These are phyloP conservation scores for Tinamus major DNA, from an alignment of 2,797 vertebrate genomes.

Conservation along the genomic window DNA sequence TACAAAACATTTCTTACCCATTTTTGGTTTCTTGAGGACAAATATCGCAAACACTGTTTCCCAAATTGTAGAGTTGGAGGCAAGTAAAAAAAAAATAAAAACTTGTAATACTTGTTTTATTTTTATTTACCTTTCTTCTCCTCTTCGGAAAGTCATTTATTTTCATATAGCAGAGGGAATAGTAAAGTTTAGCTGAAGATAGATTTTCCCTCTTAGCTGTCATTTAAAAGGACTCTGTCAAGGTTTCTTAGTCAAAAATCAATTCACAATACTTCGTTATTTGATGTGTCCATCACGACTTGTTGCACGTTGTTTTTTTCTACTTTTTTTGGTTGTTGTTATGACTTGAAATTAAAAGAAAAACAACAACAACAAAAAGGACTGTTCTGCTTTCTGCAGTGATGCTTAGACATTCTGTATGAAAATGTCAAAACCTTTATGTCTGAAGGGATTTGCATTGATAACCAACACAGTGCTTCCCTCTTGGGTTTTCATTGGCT, in stretches of 20 bases:
- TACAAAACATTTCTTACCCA: not conserved
- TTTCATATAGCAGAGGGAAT: not conserved
- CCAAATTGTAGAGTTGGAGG: not conserved
- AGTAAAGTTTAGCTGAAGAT: not conserved
- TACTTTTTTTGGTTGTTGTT: not conserved
- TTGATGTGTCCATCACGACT: slow-evolving; percentile 2
- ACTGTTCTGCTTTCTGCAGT: not conserved
- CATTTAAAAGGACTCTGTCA: slow-evolving; percentile 11
- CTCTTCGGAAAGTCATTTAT: not conserved
- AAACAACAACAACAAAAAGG: not conserved
- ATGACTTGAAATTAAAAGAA: not conserved
- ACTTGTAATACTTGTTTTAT: not conserved
- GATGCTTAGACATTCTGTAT: not conserved
- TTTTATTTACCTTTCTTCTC: not conserved
- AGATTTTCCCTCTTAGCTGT: slow-evolving; percentile 13
- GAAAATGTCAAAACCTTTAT: slow-evolving; percentile 16
- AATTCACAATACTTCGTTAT: not conserved
- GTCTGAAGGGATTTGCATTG: slow-evolving; percentile 52
- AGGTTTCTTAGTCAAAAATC: slow-evolving; percentile 20
- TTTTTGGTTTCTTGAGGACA: not conserved
- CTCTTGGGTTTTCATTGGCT: slow-evolving; percentile 13
- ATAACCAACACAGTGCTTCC: slow-evolving; percentile 16
- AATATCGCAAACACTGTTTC: not conserved
- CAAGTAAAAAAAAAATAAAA: not conserved
- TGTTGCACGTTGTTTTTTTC: not conserved